Percentiles rank a stretch among this genome's conserved stretches.
Evolutionary conservation across 2,797 vertebrate genomes (phyloP).

Genomic region (Alosa sapidissima): DNA sequence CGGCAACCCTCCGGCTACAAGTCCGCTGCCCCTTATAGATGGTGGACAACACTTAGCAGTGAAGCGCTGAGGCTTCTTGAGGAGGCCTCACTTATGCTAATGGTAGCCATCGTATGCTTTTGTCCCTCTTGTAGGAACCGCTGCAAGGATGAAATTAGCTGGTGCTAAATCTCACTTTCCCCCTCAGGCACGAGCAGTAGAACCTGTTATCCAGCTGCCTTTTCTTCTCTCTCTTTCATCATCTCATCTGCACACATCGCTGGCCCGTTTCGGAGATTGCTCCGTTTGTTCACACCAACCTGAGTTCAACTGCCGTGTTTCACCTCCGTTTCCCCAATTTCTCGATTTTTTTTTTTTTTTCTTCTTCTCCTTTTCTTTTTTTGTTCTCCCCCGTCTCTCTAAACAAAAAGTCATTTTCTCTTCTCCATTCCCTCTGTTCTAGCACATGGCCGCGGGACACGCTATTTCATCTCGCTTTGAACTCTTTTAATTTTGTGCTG

Average conservation of each 20-base stretch:
- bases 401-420: constrained; percentile 2
- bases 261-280: neutral
- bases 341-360: neutral
- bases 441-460: constrained; percentile 64
- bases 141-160: neutral
- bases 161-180: constrained; percentile 8
- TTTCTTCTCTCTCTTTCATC: neutral
- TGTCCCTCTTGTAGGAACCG: neutral
- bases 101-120: neutral
- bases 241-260: neutral
- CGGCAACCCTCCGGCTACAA: too few species aligned
- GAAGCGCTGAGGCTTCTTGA: neutral
- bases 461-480: constrained; percentile 70
- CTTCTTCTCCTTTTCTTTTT: neutral
- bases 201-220: neutral
- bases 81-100: neutral
- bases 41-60: neutral
- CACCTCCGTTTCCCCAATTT: neutral
- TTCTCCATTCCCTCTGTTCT: constrained; percentile 40
- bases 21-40: too few species aligned
- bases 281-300: neutral
- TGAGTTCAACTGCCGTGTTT: neutral
- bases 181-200: neutral
- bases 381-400: neutral
- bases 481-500: constrained; percentile 69